Percentiles rank a stretch among this genome's conserved stretches.
Evolutionary conservation across 2,888 invertebrate species (phyloP).

Genomic region (Marasmarcha lunaedactyla): DNA sequence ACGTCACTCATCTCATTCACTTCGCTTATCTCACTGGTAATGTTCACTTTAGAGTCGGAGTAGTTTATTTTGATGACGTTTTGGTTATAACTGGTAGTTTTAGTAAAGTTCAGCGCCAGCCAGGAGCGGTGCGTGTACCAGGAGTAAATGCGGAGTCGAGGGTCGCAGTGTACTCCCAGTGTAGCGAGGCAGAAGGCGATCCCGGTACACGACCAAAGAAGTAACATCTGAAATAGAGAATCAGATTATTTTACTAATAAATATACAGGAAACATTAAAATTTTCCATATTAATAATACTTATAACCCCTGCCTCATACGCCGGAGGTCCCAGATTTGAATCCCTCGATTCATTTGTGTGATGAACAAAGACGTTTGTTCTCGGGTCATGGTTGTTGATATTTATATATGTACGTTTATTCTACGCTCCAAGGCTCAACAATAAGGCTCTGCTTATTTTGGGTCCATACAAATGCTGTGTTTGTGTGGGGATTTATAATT

Average conservation of each 20-base stretch:
- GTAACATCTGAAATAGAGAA: constrained; percentile 37
- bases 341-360: too few relatives aligned
- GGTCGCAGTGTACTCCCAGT: constrained; percentile 54
- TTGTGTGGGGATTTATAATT: neutral
- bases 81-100: constrained; percentile 17
- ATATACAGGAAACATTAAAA: neutral
- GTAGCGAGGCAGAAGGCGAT: constrained; percentile 52
- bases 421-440: too few relatives aligned
- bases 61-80: neutral
- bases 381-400: too few relatives aligned
- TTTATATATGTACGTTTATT: too few relatives aligned
- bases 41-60: neutral
- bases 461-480: too few relatives aligned
- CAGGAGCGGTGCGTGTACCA: constrained; percentile 43
- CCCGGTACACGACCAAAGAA: constrained; percentile 54
- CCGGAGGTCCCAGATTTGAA: too few relatives aligned
- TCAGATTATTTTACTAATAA: neutral
- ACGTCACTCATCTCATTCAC: constrained; percentile 18
- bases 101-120: constrained; percentile 24
- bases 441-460: too few relatives aligned
- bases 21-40: neutral
- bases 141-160: constrained; percentile 38
- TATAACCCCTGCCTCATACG: too few relatives aligned
- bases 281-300: too few relatives aligned
- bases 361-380: too few relatives aligned